Percentiles rank a stretch among this genome's conserved stretches.
phyloP scores from a whole-genome alignment of 2,888 invertebrate genomes.

The Agrotis segetum region DNA sequence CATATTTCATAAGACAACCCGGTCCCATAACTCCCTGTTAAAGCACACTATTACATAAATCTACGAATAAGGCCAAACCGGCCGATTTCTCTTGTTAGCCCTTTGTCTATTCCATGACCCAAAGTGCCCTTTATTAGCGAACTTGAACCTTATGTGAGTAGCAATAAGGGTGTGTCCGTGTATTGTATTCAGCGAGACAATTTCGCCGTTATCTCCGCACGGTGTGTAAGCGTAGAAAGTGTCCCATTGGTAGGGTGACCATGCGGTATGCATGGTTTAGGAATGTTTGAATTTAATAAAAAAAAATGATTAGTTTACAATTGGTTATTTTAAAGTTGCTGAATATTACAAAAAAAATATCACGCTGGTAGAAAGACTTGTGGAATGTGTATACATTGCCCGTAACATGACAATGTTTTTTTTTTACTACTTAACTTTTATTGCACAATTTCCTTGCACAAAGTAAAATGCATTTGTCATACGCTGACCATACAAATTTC shows the following conservation, averaged over 20 bases:
- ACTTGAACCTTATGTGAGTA: constrained; percentile 72
- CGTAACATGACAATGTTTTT: neutral
- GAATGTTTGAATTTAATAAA: neutral
- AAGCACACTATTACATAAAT: constrained; percentile 73
- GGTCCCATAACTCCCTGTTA: constrained; percentile 59
- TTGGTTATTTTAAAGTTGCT: too few species aligned
- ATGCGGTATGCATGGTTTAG: constrained; percentile 45
- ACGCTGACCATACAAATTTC: neutral
- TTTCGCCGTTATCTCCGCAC: constrained; percentile 80
- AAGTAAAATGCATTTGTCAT: neutral
- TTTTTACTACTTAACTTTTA: neutral
- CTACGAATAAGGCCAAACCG: constrained; percentile 75
- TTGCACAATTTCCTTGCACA: neutral
- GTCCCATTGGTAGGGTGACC: constrained; percentile 79
- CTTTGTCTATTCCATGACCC: constrained; percentile 73
- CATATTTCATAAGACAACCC: constrained; percentile 61
- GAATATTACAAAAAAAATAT: too few species aligned
- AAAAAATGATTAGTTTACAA: too few species aligned
- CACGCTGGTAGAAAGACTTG: neutral
- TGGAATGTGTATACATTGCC: neutral
- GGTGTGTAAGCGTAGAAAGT: constrained; percentile 83
- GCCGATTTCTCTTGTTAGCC: constrained; percentile 81
- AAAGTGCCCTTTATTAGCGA: constrained; percentile 59
- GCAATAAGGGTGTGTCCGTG: constrained; percentile 68
- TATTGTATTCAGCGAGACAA: constrained; percentile 72